A percentile compares a stretch with the other conserved stretches of the same genome.
These are phyloP conservation scores for Bettongia penicillata DNA, from an alignment of 2,113 vertebrate genomes.

Conservation along the genomic window DNA sequence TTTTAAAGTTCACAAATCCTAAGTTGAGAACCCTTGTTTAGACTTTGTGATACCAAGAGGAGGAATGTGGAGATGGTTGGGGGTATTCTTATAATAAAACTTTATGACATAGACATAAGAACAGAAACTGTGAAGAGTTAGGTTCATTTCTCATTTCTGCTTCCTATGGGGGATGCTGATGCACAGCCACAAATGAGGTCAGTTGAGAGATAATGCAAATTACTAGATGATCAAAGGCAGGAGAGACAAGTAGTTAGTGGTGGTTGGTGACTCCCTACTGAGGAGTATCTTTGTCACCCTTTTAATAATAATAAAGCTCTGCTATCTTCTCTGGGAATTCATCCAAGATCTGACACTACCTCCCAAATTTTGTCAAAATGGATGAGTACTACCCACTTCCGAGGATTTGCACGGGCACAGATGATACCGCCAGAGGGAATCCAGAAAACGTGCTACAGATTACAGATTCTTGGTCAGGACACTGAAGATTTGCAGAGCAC, in stretches of 20 bases:
- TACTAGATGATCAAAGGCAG: not conserved
- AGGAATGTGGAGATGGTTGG: not conserved
- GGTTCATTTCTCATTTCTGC: not conserved
- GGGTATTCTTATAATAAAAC: not conserved
- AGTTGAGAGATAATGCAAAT: not conserved
- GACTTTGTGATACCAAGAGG: not conserved
- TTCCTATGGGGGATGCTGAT: not conserved
- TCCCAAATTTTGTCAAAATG: not conserved
- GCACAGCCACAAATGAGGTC: not conserved
- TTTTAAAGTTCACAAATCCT: too few relatives aligned
- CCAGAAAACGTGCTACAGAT: not conserved
- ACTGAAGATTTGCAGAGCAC: not conserved
- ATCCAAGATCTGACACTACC: not conserved
- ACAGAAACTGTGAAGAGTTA: not conserved
- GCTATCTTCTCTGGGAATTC: not conserved
- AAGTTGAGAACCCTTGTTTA: too few relatives aligned
- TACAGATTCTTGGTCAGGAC: not conserved
- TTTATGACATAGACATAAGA: not conserved
- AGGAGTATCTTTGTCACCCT: not conserved
- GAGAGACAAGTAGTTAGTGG: not conserved
- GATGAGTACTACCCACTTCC: not conserved
- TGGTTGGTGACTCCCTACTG: not conserved
- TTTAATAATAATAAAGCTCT: not conserved
- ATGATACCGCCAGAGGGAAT: not conserved
- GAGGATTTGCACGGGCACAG: not conserved